These are phyloP conservation scores for Cephus runcator DNA, from an alignment of 2,888 invertebrate genomes.

Conservation along the genomic window DNA sequence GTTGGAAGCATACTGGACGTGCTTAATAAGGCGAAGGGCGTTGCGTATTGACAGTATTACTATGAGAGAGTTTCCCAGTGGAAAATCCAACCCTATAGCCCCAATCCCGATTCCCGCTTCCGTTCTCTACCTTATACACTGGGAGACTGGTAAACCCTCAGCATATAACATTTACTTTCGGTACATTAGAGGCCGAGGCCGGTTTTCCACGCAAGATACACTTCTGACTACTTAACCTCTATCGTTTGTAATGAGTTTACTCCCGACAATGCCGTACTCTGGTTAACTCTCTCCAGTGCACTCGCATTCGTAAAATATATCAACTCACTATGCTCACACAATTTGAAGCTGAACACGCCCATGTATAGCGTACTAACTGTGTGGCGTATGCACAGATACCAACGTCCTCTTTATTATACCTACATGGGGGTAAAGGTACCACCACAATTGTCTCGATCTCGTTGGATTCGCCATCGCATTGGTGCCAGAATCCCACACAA, in stretches of 20 bases:
- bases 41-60: background rate
- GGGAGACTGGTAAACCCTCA: background rate
- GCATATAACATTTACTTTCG: constrained; percentile 6
- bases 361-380: background rate
- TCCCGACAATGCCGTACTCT: constrained; percentile 29
- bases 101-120: background rate
- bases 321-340: background rate
- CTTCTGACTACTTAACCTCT: constrained; percentile 35
- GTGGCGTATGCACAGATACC: background rate
- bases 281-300: constrained; percentile 9
- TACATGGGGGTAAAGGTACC: background rate
- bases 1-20: background rate
- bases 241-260: constrained; percentile 39
- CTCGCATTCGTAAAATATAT: constrained; percentile 8
- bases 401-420: background rate
- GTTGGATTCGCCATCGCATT: background rate
- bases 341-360: background rate
- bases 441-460: background rate
- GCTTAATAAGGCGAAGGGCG: background rate
- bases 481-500: constrained; percentile 1
- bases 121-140: background rate
- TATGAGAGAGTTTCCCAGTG: background rate
- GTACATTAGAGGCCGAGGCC: constrained; percentile 12
- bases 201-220: constrained; percentile 28
- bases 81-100: background rate